A percentile compares a stretch with the other conserved stretches of the same genome.
These are phyloP conservation scores for Zoanthus gigantus DNA, from an alignment of 92 coral and sea anemone genomes.

Conservation along the genomic window DNA sequence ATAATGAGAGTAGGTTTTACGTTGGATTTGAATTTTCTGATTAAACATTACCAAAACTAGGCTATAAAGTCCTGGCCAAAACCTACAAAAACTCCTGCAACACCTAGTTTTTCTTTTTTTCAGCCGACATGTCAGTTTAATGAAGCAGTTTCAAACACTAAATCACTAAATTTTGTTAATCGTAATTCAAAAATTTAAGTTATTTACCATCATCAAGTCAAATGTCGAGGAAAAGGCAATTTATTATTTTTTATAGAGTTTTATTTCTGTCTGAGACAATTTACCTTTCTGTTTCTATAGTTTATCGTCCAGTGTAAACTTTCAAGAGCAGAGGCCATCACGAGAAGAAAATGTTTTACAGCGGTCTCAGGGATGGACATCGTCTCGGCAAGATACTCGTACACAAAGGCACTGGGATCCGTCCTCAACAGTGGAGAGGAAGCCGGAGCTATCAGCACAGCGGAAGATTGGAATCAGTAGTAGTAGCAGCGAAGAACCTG, in stretches of 20 bases:
- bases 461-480: slow-evolving; percentile 8
- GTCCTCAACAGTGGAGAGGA: slow-evolving; percentile 14
- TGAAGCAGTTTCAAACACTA: no score
- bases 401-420: neutral
- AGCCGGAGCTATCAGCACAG: neutral
- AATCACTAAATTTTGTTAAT: no score
- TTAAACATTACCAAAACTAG: no score
- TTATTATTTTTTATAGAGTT: neutral
- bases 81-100: no score
- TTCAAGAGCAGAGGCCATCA: slow-evolving; percentile 8
- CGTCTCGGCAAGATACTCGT: neutral
- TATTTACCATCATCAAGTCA: no score
- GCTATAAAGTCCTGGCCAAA: no score
- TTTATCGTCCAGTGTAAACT: slow-evolving; percentile 17
- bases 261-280: neutral
- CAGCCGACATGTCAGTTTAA: no score
- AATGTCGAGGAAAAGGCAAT: no score
- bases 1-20: no score
- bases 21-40: no score
- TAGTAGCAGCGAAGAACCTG: neutral
- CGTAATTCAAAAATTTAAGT: no score
- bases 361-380: neutral
- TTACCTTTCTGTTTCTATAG: slow-evolving; percentile 7
- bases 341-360: slow-evolving; percentile 1
- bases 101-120: no score